Evolutionary conservation across 2,888 invertebrate genomes (phyloP).

Genomic region (Galerucella calmariensis): DNA sequence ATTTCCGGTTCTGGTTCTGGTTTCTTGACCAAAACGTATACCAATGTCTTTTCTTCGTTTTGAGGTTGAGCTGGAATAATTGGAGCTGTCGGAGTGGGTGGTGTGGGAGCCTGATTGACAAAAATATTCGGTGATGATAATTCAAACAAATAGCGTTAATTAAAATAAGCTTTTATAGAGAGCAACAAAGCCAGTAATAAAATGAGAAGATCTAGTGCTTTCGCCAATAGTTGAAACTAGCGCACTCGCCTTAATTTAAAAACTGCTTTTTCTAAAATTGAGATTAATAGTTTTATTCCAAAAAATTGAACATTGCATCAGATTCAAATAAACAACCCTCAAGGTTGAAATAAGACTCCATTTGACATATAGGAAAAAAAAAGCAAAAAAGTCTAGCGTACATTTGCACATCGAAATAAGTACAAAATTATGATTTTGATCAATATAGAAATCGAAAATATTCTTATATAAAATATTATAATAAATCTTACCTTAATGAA

Average conservation of each 20-base stretch:
- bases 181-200: too few species aligned
- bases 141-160: not conserved
- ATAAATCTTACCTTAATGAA: slow-evolving; percentile 76
- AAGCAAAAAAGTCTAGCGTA: too few species aligned
- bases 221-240: not conserved
- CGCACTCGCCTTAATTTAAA: not conserved
- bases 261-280: not conserved
- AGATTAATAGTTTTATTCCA: too few species aligned
- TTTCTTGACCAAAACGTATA: slow-evolving; percentile 89
- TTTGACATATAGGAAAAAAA: too few species aligned
- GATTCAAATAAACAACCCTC: too few species aligned
- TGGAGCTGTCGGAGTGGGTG: slow-evolving; percentile 84
- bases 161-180: too few species aligned
- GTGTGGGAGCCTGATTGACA: slow-evolving; percentile 84
- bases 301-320: too few species aligned
- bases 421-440: too few species aligned
- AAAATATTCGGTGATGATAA: not conserved
- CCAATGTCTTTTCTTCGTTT: slow-evolving; percentile 89
- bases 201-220: not conserved
- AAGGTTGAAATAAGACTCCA: too few species aligned
- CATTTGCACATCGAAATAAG: too few species aligned
- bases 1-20: slow-evolving; percentile 86
- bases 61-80: slow-evolving; percentile 84
- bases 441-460: too few species aligned
- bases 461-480: too few species aligned